These are phyloP conservation scores for Onchidella celtica DNA, from an alignment of 2,888 invertebrate genomes.

Conservation along the genomic window DNA sequence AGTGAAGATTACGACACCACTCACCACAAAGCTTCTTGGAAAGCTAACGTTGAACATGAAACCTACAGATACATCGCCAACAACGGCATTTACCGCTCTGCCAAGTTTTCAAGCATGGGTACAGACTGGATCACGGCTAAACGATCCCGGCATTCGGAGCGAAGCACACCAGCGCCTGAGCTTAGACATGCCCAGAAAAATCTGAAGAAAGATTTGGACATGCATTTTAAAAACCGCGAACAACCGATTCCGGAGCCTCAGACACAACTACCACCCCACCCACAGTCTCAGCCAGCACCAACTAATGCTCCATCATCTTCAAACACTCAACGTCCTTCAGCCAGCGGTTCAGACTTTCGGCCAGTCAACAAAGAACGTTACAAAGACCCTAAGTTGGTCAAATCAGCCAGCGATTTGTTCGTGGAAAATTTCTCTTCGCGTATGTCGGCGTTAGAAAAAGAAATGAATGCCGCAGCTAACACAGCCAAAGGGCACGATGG, in stretches of 20 bases:
- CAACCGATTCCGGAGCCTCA: slow-evolving; percentile 42
- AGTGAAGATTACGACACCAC: slow-evolving; percentile 61
- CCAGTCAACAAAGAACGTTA: neutral
- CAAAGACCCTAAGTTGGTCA: slow-evolving; percentile 52
- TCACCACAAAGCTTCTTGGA: slow-evolving; percentile 62
- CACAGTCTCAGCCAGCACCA: neutral
- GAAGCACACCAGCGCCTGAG: slow-evolving; percentile 57
- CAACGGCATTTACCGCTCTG: slow-evolving; percentile 69
- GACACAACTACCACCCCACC: slow-evolving; percentile 18
- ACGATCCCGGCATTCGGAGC: slow-evolving; percentile 60
- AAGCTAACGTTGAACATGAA: slow-evolving; percentile 72
- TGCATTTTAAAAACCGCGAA: slow-evolving; percentile 57
- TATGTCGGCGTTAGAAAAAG: slow-evolving; percentile 43
- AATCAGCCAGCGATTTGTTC: slow-evolving; percentile 68
- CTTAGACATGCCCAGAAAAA: slow-evolving; percentile 65
- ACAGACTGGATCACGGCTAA: slow-evolving; percentile 62
- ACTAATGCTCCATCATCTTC: neutral
- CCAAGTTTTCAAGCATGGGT: slow-evolving; percentile 65
- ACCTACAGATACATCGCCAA: slow-evolving; percentile 73
- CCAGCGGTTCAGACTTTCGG: neutral
- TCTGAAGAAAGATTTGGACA: slow-evolving; percentile 64
- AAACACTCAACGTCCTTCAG: neutral
- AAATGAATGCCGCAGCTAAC: neutral
- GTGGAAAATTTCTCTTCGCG: slow-evolving; percentile 65
- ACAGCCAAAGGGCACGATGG: neutral